phyloP scores from a whole-genome alignment of 2,888 invertebrate species.

The Phyllotreta cruciferae region DNA sequence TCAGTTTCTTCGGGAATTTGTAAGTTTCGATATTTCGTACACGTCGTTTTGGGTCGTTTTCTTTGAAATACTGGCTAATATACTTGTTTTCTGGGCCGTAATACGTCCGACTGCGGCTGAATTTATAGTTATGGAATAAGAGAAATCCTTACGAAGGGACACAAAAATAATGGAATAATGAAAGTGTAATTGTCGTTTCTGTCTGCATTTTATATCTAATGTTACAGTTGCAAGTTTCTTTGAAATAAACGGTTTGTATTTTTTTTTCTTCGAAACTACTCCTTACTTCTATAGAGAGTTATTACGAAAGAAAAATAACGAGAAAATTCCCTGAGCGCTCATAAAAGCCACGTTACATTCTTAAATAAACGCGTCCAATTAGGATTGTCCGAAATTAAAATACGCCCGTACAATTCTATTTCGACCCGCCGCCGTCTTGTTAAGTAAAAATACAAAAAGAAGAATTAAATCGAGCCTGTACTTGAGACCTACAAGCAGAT shows the following conservation, averaged over 20 bases:
- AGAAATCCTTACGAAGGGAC: slow-evolving; percentile 9
- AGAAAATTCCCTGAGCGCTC: no score
- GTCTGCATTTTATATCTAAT: slow-evolving; percentile 27
- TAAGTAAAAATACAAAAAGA: slow-evolving; percentile 11
- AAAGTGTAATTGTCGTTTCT: slow-evolving; percentile 24
- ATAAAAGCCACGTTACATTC: no score
- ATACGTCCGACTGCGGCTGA: slow-evolving; percentile 25
- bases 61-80: slow-evolving; percentile 34
- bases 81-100: slow-evolving; percentile 30
- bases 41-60: slow-evolving; percentile 31
- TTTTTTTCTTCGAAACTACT: neutral
- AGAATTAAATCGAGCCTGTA: slow-evolving; percentile 6
- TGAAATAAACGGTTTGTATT: slow-evolving; percentile 1
- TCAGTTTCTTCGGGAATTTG: slow-evolving; percentile 1
- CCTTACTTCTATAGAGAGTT: neutral
- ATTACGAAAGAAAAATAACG: neutral
- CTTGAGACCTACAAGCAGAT: slow-evolving; percentile 20
- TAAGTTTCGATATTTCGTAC: slow-evolving; percentile 24
- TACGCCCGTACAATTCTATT: neutral
- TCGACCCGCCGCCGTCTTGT: neutral
- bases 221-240: slow-evolving; percentile 19
- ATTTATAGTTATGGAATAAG: slow-evolving; percentile 32
- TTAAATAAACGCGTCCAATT: no score
- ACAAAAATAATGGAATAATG: slow-evolving; percentile 34
- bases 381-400: neutral